Evolutionary conservation across 2,888 invertebrate species (phyloP).

Genomic region (Scaptomyza parva): DNA sequence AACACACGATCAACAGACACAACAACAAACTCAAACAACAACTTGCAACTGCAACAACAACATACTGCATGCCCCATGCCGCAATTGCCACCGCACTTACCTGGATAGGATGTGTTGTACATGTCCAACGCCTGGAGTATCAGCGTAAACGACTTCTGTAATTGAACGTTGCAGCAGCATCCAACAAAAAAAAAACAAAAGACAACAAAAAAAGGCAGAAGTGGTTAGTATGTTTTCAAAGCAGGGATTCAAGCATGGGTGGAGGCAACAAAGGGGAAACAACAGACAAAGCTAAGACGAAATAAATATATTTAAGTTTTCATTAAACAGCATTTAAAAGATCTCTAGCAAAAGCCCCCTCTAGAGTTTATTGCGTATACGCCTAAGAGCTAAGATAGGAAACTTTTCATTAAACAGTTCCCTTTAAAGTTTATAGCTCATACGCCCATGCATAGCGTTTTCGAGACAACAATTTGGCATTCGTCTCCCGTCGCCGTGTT

Average conservation of each 20-base stretch:
- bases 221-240: background rate
- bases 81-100: slow-evolving; percentile 86
- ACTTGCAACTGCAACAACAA: slow-evolving; percentile 35
- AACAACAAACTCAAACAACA: slow-evolving; percentile 31
- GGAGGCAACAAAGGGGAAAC: background rate
- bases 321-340: too few relatives aligned
- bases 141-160: slow-evolving; percentile 96
- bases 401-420: too few relatives aligned
- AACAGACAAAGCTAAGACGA: background rate
- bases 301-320: background rate
- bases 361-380: background rate
- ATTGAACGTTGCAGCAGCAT: slow-evolving; percentile 76
- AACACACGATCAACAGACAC: slow-evolving; percentile 39
- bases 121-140: slow-evolving; percentile 96
- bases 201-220: background rate
- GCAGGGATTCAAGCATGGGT: background rate
- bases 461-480: slow-evolving; percentile 20
- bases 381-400: too few relatives aligned
- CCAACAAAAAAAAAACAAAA: slow-evolving; percentile 21
- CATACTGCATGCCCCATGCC: slow-evolving; percentile 35
- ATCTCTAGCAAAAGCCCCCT: background rate
- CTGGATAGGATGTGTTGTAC: slow-evolving; percentile 90
- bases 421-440: background rate
- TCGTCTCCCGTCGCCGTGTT: slow-evolving; percentile 54
- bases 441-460: slow-evolving; percentile 7